Evolutionary conservation across 2,113 vertebrate genomes (phyloP).

Genomic region (Elachura formosa): DNA sequence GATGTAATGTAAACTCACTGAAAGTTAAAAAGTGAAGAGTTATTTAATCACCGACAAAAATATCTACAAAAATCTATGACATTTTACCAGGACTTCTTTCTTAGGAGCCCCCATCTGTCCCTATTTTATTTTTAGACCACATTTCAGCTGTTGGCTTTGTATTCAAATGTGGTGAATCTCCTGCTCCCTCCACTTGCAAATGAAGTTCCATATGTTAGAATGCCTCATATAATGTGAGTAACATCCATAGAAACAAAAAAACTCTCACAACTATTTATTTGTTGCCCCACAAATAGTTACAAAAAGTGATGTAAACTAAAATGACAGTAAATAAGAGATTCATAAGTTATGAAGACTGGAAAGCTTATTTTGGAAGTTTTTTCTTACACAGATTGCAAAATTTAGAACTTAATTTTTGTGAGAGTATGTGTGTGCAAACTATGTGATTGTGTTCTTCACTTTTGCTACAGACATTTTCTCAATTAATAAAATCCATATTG

Average conservation of each 20-base stretch:
- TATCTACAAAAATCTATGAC: background rate
- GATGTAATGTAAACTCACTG: background rate
- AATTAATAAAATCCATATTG: background rate
- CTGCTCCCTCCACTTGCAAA: background rate
- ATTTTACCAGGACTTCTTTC: constrained; percentile 3
- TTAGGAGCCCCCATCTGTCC: background rate
- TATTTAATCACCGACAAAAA: background rate
- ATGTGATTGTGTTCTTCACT: background rate
- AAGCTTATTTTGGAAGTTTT: background rate
- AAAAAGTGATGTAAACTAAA: background rate
- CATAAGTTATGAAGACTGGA: background rate
- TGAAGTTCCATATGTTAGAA: background rate
- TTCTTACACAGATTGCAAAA: background rate
- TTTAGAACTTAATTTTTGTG: background rate
- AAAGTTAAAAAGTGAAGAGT: constrained; percentile 6
- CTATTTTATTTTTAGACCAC: background rate
- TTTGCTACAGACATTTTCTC: background rate
- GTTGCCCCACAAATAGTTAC: background rate
- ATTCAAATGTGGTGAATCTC: background rate
- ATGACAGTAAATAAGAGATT: background rate
- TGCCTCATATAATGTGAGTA: background rate
- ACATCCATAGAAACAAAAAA: background rate
- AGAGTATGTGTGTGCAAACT: background rate
- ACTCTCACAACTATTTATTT: background rate
- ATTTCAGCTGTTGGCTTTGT: background rate